Evolutionary conservation across 2,888 invertebrate species (phyloP).

Genomic region (Drosophila anceps): DNA sequence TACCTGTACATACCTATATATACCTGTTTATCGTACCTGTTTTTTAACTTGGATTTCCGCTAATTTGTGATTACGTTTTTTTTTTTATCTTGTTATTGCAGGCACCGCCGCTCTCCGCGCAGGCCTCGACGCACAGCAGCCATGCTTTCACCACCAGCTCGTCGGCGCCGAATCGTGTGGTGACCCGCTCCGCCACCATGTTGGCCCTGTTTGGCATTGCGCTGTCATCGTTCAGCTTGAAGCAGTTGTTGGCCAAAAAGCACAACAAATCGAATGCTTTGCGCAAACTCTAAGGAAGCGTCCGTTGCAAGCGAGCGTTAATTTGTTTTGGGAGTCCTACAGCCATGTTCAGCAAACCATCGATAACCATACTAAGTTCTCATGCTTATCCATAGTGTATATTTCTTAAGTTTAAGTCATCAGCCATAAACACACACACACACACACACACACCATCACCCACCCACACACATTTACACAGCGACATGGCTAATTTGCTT

Average conservation of each 20-base stretch:
- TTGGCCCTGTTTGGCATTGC: conserved; percentile 88
- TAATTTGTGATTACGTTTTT: conserved; percentile 3
- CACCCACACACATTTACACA: background rate
- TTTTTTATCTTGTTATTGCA: conserved; percentile 35
- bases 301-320: background rate
- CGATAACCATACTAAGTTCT: conserved; percentile 31
- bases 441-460: background rate
- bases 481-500: conserved; percentile 24
- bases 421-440: too few species aligned
- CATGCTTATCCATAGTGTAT: conserved; percentile 46
- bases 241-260: conserved; percentile 87
- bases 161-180: conserved; percentile 86
- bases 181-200: conserved; percentile 87
- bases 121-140: conserved; percentile 61
- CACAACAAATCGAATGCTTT: conserved; percentile 69
- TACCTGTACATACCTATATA: background rate
- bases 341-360: conserved; percentile 39
- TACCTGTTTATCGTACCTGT: conserved; percentile 14
- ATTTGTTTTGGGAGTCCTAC: background rate
- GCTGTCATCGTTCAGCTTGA: conserved; percentile 88
- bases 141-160: conserved; percentile 67
- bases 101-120: conserved; percentile 66
- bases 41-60: background rate
- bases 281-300: conserved; percentile 74
- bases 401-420: conserved; percentile 55